A percentile compares a stretch with the other conserved stretches of the same genome.
phyloP scores from a whole-genome alignment of 2,113 vertebrate species.

The Gambusia affinis region DNA sequence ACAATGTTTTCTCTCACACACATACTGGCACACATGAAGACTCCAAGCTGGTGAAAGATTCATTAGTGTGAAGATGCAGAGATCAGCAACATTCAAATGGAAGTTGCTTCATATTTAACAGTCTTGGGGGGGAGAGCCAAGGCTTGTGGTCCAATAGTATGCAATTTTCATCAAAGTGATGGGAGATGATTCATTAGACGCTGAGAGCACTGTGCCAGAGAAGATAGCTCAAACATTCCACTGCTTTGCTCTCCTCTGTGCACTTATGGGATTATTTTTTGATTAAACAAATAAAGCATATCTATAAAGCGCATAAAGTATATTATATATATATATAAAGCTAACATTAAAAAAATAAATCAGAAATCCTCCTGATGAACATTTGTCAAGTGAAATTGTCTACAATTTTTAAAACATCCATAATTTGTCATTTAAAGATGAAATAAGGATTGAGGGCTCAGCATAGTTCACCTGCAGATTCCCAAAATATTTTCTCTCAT shows the following conservation, averaged over 20 bases:
- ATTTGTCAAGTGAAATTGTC: not conserved
- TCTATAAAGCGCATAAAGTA: too few relatives aligned
- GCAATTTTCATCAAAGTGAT: conserved; percentile 73
- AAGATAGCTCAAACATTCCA: conserved; percentile 46
- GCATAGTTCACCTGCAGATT: not conserved
- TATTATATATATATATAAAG: too few relatives aligned
- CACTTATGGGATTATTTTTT: conserved; percentile 52
- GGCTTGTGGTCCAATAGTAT: conserved; percentile 57
- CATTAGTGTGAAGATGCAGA: conserved; percentile 69
- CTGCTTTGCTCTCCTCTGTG: conserved; percentile 48
- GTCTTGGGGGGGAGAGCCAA: conserved; percentile 48
- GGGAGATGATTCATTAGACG: conserved; percentile 61
- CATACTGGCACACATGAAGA: conserved; percentile 15
- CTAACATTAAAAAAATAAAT: not conserved
- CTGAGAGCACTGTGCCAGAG: conserved; percentile 28
- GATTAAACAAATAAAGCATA: conserved; percentile 44
- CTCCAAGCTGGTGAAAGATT: conserved; percentile 67
- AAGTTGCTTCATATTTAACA: conserved; percentile 76
- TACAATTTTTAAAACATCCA: not conserved
- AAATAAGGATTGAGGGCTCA: not conserved
- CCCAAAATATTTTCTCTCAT: not conserved
- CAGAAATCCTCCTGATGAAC: not conserved
- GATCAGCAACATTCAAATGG: conserved; percentile 70
- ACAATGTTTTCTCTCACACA: conserved; percentile 7
- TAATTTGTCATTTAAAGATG: not conserved